phyloP scores from a whole-genome alignment of 2,113 vertebrate genomes.

The Brachionichthys hirsutus region DNA sequence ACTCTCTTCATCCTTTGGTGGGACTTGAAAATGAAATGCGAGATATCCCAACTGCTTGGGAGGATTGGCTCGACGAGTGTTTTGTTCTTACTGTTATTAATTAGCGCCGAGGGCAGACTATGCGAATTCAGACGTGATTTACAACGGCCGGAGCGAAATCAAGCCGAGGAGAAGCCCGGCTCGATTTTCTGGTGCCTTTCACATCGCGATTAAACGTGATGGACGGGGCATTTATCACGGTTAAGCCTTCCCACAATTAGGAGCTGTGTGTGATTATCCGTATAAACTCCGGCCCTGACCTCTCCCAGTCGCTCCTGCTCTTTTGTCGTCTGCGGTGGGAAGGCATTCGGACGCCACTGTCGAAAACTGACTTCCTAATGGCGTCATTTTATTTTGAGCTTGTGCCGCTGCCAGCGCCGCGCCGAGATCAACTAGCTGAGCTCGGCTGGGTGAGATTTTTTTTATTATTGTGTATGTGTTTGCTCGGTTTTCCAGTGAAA shows the following conservation, averaged over 20 bases:
- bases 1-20: too few species aligned
- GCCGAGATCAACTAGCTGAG: conserved; percentile 35
- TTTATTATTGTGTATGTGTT: conserved; percentile 13
- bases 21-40: background rate
- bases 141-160: conserved; percentile 1
- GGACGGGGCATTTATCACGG: conserved; percentile 1
- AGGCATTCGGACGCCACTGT: conserved; percentile 35
- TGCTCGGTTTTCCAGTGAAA: conserved; percentile 50
- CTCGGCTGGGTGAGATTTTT: conserved; percentile 52
- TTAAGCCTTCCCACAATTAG: conserved; percentile 24
- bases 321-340: conserved; percentile 34
- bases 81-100: background rate
- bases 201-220: conserved; percentile 12
- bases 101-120: background rate
- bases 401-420: conserved; percentile 46
- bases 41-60: conserved; percentile 1
- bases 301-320: conserved; percentile 32
- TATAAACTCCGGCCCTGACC: conserved; percentile 15
- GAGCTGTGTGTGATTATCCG: conserved; percentile 33
- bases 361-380: conserved; percentile 25
- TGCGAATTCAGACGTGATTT: conserved; percentile 1
- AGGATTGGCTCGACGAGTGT: conserved; percentile 5
- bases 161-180: background rate
- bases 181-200: conserved; percentile 6
- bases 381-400: conserved; percentile 40